phyloP scores from a whole-genome alignment of 2,888 invertebrate species.

The Melolontha melolontha region DNA sequence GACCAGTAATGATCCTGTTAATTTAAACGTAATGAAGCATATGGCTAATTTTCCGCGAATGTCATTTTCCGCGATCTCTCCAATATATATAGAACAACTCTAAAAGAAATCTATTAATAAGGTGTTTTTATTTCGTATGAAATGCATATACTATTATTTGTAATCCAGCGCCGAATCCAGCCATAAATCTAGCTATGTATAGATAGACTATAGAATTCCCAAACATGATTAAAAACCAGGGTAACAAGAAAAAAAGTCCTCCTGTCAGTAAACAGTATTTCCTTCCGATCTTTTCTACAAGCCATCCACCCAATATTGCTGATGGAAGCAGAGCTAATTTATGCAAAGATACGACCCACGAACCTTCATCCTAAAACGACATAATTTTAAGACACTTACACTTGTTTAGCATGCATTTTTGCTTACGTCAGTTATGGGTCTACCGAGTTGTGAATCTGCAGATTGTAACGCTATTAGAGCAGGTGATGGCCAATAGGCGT shows the following conservation, averaged over 20 bases:
- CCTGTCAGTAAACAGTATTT: conserved; percentile 68
- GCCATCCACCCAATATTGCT: conserved; percentile 64
- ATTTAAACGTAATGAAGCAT: conserved; percentile 59
- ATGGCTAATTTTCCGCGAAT: conserved; percentile 64
- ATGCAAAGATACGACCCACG: conserved; percentile 9
- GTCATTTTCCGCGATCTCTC: conserved; percentile 65
- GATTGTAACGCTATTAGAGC: no score
- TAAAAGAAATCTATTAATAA: conserved; percentile 52
- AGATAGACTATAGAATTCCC: conserved; percentile 65
- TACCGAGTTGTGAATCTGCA: no score
- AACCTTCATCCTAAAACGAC: conserved; percentile 20
- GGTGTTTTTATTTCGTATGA: no score
- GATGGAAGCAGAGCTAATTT: conserved; percentile 6
- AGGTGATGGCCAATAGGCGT: no score
- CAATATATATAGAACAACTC: conserved; percentile 61
- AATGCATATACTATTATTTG: not conserved
- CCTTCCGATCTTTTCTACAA: conserved; percentile 71
- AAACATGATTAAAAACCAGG: conserved; percentile 64
- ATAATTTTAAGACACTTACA: no score
- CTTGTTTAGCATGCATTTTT: no score
- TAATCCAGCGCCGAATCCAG: conserved; percentile 78
- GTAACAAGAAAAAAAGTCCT: conserved; percentile 67
- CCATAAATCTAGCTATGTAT: conserved; percentile 72
- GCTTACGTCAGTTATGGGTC: no score
- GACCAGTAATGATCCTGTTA: conserved; percentile 61